A percentile compares a stretch with the other conserved stretches of the same genome.
phyloP scores from a whole-genome alignment of 1,140 invertebrate species.

The Caenorhabditis tropicalis region DNA sequence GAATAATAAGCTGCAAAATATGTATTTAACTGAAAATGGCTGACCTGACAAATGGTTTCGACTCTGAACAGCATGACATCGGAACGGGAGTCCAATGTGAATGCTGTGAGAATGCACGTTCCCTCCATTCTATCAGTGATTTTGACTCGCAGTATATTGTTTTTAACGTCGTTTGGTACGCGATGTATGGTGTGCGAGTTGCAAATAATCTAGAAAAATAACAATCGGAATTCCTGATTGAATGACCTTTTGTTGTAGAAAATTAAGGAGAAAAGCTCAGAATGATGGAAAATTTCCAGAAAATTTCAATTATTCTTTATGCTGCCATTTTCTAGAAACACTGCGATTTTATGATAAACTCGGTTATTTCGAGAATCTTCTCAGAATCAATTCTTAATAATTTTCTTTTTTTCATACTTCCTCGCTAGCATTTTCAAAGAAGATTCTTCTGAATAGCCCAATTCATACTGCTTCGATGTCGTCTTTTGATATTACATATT shows the following conservation, averaged over 20 bases:
- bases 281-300: too few species aligned
- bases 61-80: slow-evolving; percentile 2
- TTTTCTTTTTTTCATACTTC: neutral
- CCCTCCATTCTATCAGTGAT: slow-evolving; percentile 15
- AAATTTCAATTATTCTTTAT: too few species aligned
- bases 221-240: neutral
- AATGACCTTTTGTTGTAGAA: neutral
- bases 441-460: neutral
- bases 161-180: neutral
- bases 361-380: too few species aligned
- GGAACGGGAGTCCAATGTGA: neutral
- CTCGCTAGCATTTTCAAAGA: neutral
- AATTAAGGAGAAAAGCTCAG: neutral
- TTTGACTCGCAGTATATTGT: neutral
- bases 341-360: too few species aligned
- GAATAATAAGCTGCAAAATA: too few species aligned
- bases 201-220: slow-evolving; percentile 24
- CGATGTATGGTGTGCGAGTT: slow-evolving; percentile 18
- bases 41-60: neutral
- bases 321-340: too few species aligned
- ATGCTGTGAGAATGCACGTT: slow-evolving; percentile 11
- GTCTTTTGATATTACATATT: neutral
- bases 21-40: neutral
- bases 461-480: neutral
- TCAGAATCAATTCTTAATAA: neutral